Percentiles rank a stretch among this genome's conserved stretches.
Evolutionary conservation across 1,140 invertebrate genomes (phyloP).

Genomic region (Aphelinus certus): DNA sequence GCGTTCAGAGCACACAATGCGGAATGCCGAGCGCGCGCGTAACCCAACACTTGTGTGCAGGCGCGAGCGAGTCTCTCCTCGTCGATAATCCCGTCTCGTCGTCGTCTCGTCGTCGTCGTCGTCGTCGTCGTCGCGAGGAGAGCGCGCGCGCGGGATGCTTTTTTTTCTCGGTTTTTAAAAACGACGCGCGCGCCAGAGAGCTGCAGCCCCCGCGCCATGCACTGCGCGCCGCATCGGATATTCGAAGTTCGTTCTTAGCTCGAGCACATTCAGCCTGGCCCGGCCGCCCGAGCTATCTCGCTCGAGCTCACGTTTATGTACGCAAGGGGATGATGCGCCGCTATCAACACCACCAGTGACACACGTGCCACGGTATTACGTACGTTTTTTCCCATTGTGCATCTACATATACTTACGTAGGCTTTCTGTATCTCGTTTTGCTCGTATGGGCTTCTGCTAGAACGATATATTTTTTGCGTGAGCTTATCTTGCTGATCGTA

Average conservation of each 20-base stretch:
- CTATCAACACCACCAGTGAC: too few species aligned
- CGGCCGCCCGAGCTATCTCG: neutral
- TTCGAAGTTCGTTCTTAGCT: too few species aligned
- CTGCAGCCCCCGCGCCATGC: too few species aligned
- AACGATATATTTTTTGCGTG: too few species aligned
- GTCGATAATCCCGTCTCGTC: conserved; percentile 42
- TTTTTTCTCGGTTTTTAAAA: neutral
- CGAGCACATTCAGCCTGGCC: neutral
- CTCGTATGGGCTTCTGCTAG: too few species aligned
- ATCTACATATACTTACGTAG: too few species aligned
- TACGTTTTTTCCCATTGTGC: too few species aligned
- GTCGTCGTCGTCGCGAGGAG: neutral
- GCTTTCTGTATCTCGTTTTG: too few species aligned
- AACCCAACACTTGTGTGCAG: conserved; percentile 9
- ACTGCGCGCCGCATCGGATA: neutral
- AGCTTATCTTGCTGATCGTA: too few species aligned
- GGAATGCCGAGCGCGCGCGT: conserved; percentile 9
- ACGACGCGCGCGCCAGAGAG: neutral
- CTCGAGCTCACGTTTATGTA: neutral
- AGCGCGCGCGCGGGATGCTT: neutral
- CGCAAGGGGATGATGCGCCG: too few species aligned
- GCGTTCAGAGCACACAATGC: neutral
- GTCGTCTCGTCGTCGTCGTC: conserved; percentile 24
- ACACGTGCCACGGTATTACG: too few species aligned
- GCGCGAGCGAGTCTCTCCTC: neutral